A percentile compares a stretch with the other conserved stretches of the same genome.
These are phyloP conservation scores for Nebria ingens DNA, from an alignment of 1,140 invertebrate genomes.

Conservation along the genomic window DNA sequence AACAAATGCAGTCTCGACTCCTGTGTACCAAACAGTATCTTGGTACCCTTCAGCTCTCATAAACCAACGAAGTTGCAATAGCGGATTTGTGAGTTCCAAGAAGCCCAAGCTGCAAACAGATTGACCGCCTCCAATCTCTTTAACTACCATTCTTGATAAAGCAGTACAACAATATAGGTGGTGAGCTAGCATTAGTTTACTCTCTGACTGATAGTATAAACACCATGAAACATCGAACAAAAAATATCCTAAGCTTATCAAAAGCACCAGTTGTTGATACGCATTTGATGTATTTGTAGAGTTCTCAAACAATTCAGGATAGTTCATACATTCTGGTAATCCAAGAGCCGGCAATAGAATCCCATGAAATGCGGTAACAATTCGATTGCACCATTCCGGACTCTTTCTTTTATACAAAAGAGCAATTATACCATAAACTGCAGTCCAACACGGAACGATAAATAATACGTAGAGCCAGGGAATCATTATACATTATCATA, in stretches of 20 bases:
- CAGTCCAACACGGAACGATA: neutral
- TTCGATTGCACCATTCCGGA: conserved; percentile 37
- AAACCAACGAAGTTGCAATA: conserved; percentile 45
- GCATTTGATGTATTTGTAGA: conserved; percentile 22
- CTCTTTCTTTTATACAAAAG: conserved; percentile 14
- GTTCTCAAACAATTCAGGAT: conserved; percentile 23
- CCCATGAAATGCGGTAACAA: conserved; percentile 36
- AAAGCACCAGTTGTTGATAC: conserved; percentile 22
- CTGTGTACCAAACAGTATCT: conserved; percentile 19
- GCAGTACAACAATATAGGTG: conserved; percentile 38
- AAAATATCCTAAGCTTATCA: conserved; percentile 43
- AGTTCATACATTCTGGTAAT: conserved; percentile 33
- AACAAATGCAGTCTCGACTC: conserved; percentile 27
- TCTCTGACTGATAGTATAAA: conserved; percentile 37
- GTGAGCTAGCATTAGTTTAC: conserved; percentile 42
- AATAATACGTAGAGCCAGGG: neutral
- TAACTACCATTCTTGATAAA: conserved; percentile 38
- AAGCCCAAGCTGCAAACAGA: conserved; percentile 40
- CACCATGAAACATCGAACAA: conserved; percentile 46
- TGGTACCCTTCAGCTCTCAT: conserved; percentile 29
- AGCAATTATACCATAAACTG: neutral
- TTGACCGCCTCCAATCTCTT: conserved; percentile 38
- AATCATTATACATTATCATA: neutral
- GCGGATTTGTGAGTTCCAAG: conserved; percentile 47
- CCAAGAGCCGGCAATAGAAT: conserved; percentile 32